These are phyloP conservation scores for Morone chrysops DNA, from an alignment of 2,113 vertebrate genomes.

Conservation along the genomic window DNA sequence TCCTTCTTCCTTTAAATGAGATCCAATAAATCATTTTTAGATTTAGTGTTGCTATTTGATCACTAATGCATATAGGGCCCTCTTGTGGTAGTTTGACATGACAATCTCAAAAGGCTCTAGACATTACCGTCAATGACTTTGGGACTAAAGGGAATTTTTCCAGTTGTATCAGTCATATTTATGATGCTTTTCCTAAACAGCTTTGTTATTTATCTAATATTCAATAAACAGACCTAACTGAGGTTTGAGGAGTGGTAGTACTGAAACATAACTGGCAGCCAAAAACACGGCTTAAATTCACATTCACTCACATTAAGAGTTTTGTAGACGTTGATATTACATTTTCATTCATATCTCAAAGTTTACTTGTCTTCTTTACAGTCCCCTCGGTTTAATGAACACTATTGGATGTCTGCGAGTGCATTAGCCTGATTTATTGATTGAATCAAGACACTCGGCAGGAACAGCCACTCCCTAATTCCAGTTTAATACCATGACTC, in stretches of 20 bases:
- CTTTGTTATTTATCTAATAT: neutral
- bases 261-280: neutral
- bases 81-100: slow-evolving; percentile 3
- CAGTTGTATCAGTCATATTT: neutral
- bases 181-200: neutral
- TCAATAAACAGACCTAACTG: neutral
- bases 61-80: neutral
- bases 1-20: neutral
- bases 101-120: neutral
- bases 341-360: neutral
- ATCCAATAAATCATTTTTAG: neutral
- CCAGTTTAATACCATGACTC: slow-evolving; percentile 17
- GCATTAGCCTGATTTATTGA: slow-evolving; percentile 29
- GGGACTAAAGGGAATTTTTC: neutral
- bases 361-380: neutral
- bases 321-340: neutral
- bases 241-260: neutral
- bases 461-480: slow-evolving; percentile 1
- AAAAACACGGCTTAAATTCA: neutral
- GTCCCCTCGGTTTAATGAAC: neutral
- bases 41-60: neutral
- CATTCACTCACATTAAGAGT: neutral
- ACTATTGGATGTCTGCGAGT: neutral
- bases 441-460: neutral
- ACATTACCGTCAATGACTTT: neutral